Base-by-base conservation (phyloP, 2,888 invertebrate species). In the Cantharis rustica region DNA sequence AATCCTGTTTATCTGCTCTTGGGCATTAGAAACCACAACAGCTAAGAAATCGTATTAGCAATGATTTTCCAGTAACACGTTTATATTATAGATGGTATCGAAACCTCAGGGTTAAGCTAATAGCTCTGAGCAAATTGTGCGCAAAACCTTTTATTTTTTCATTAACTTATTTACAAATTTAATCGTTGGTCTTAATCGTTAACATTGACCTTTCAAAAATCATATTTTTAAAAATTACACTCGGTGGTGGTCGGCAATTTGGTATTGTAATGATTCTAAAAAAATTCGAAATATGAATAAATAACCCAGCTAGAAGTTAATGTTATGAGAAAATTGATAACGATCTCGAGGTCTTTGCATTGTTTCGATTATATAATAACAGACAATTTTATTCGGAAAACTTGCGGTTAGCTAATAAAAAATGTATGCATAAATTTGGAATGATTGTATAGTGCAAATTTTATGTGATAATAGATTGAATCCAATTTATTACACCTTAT, bases 301-400 rank as follows among this genome's bases (percentile, higher is more conserved):
- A 61, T 66, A 72, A 66, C 17, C n/a, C 71, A 64, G 17, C 20
- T 16, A 10, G 17, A 63, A 31, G 15, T 71, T 61, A 16, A 10
- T 27, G 9, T 23, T 23, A 72, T 64, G 66, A 47, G 47, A 26
- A 61, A 27, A 47, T 47, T 31, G 31, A 47, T 47, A 31, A 20
- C 16, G 17, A 68, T 68, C 66, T 66, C 72, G 68, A 72, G 72
- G 72, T 20, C 16, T 66, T 31, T 9, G 61, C 15, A 64, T 72
- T 72, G 68, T 72, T 47, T 66, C 11, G 72, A 23, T 68, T 71
- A 71, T 26, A 63, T 63, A 71, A 63, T 62, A 27, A 63, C 16
- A 26, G 23, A 69, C 16, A 69, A n/a, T 47, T 47, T 47, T 47
- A 47, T 47, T 47, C n/a, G 13, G 1, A 31, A 31, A 31, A 4